Conservation (phyloP, 2,888 invertebrate species). For the Hyles lineata region DNA sequence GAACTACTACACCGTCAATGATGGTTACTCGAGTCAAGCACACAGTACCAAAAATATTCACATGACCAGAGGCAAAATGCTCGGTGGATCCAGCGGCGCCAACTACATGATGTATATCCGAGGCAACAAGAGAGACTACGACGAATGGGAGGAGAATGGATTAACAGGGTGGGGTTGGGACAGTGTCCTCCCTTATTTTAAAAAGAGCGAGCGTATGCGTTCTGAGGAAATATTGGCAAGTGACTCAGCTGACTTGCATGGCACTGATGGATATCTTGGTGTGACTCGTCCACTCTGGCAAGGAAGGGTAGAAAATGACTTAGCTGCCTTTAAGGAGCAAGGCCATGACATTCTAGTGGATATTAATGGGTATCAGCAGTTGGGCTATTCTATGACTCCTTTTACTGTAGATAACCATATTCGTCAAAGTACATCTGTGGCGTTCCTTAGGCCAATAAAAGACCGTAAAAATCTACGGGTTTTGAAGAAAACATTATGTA, state of each 20-base stretch:
- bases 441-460: constrained; percentile 49
- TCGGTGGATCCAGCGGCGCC: constrained; percentile 87
- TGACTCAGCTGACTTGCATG: constrained; percentile 34
- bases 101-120: constrained; percentile 87
- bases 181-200: constrained; percentile 50
- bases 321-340: constrained; percentile 39
- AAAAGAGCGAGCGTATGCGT: constrained; percentile 46
- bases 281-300: constrained; percentile 36
- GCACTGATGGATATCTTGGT: constrained; percentile 40
- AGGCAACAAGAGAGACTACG: constrained; percentile 86
- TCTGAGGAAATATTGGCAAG: constrained; percentile 32
- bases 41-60: constrained; percentile 42
- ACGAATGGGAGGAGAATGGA: constrained; percentile 80
- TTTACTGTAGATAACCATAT: constrained; percentile 42
- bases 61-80: constrained; percentile 85
- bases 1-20: constrained; percentile 44
- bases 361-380: constrained; percentile 47
- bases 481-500: constrained; percentile 47
- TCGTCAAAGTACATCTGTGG: constrained; percentile 49
- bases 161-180: constrained; percentile 70
- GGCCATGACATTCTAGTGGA: constrained; percentile 46
- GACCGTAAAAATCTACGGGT: constrained; percentile 49
- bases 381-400: constrained; percentile 46
- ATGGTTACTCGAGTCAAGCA: constrained; percentile 45
- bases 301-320: constrained; percentile 29